Conservation (phyloP, 2,888 invertebrate species). For the Atethmia centrago region DNA sequence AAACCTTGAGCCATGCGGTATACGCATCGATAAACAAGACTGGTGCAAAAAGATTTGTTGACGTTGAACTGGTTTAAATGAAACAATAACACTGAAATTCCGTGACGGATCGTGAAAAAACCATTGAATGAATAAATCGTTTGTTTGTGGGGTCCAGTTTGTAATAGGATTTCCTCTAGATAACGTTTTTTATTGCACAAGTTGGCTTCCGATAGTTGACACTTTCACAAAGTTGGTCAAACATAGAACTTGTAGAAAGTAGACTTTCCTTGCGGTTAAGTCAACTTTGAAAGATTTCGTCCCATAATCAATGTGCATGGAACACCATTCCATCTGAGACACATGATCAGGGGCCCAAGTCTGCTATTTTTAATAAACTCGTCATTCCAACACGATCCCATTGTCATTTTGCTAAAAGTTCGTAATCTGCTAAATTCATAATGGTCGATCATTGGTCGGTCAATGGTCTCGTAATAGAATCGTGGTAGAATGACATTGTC, state of each 20-base stretch:
- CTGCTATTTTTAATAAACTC: too few relatives aligned
- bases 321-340: background rate
- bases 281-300: background rate
- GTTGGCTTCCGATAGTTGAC: conserved; percentile 11
- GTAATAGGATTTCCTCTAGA: conserved; percentile 40
- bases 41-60: conserved; percentile 32
- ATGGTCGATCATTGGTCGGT: too few relatives aligned
- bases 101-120: conserved; percentile 39
- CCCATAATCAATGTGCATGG: background rate
- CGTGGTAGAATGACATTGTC: too few relatives aligned
- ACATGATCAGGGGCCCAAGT: background rate
- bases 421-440: too few relatives aligned
- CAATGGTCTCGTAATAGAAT: too few relatives aligned
- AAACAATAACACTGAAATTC: conserved; percentile 37
- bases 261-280: background rate
- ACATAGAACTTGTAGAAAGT: background rate
- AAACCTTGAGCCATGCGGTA: conserved; percentile 41
- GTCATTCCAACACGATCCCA: too few relatives aligned
- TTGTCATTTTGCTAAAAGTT: too few relatives aligned
- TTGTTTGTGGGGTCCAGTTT: conserved; percentile 2
- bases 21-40: conserved; percentile 40
- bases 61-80: conserved; percentile 22
- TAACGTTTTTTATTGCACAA: conserved; percentile 22
- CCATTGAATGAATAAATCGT: conserved; percentile 33
- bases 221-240: conserved; percentile 12